Evolutionary conservation across 1,140 invertebrate genomes (phyloP).

Genomic region (Temnothorax nylanderi): DNA sequence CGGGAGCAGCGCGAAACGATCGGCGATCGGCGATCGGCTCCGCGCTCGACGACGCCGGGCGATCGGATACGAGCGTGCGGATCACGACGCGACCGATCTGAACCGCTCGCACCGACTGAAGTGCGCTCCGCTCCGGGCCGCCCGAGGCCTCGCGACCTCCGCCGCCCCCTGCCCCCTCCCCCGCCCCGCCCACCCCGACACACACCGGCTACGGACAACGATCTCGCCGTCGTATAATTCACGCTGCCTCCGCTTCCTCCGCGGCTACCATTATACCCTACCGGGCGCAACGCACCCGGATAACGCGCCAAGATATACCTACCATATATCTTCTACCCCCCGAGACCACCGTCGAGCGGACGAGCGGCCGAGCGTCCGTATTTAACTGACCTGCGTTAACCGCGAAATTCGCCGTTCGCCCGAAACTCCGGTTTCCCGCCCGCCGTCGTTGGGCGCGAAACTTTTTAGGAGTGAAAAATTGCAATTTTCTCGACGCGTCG

Average conservation of each 20-base stretch:
- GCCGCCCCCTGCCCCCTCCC: background rate
- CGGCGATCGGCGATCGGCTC: conserved; percentile 6
- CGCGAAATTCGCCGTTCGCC: background rate
- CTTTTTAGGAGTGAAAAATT: no score
- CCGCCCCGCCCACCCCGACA: background rate
- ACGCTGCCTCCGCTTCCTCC: background rate
- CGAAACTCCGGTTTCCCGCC: no score
- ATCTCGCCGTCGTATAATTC: conserved; percentile 36
- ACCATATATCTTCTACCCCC: no score
- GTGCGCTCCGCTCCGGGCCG: background rate
- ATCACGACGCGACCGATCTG: background rate
- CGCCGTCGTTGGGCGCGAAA: no score
- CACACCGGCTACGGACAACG: conserved; percentile 64
- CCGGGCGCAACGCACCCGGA: background rate
- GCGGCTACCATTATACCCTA: conserved; percentile 11
- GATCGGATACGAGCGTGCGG: conserved; percentile 1
- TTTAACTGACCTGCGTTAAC: conserved; percentile 9
- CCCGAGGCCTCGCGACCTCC: conserved; percentile 14
- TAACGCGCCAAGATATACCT: background rate
- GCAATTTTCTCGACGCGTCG: no score
- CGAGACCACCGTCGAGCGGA: background rate
- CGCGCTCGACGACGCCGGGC: background rate
- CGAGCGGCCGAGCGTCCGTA: background rate
- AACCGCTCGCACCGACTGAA: conserved; percentile 24
- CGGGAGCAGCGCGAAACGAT: background rate